Evolutionary conservation across 2,888 invertebrate genomes (phyloP).

Genomic region (Protophormia terraenovae): DNA sequence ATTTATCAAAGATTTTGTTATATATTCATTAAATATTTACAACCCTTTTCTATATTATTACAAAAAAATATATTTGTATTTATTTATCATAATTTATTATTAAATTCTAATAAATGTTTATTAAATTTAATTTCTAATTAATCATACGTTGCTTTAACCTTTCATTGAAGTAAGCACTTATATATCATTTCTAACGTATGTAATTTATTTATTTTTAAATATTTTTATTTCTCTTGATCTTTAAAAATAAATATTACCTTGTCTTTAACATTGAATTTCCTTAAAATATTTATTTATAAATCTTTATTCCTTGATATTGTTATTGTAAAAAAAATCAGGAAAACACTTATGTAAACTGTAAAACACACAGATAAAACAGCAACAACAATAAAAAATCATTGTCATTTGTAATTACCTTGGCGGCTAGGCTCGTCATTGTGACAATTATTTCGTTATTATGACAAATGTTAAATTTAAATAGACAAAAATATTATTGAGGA

Average conservation of each 20-base stretch:
- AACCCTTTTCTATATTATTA: background rate
- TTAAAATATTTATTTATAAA: slow-evolving; percentile 49
- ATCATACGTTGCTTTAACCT: slow-evolving; percentile 10
- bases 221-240: background rate
- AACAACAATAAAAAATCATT: slow-evolving; percentile 66
- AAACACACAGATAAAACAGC: slow-evolving; percentile 16
- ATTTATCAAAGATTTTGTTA: no score
- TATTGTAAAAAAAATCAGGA: slow-evolving; percentile 56
- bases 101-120: background rate
- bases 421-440: slow-evolving; percentile 60
- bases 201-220: background rate
- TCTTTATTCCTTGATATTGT: slow-evolving; percentile 8
- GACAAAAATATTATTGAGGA: background rate
- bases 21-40: no score
- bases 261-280: slow-evolving; percentile 66
- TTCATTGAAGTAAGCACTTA: background rate
- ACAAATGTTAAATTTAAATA: slow-evolving; percentile 31
- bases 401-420: slow-evolving; percentile 70
- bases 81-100: background rate
- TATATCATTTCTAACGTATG: background rate
- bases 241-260: slow-evolving; percentile 51
- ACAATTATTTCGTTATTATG: slow-evolving; percentile 56
- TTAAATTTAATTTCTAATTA: no score
- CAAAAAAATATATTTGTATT: background rate
- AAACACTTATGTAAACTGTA: slow-evolving; percentile 58